Base-by-base conservation (phyloP, 2,888 invertebrate genomes). In the Orthonychiurus folsomi region DNA sequence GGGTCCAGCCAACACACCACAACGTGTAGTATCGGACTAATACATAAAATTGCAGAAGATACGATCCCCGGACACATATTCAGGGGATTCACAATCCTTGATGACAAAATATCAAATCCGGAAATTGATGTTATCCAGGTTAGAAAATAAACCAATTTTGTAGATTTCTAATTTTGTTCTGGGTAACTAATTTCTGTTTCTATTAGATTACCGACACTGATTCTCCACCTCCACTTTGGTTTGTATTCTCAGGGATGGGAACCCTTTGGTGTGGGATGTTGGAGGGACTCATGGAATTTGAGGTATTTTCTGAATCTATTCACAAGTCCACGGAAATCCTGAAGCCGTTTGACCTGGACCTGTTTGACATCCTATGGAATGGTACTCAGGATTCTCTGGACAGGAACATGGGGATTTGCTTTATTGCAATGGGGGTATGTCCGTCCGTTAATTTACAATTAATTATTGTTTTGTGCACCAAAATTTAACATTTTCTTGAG, bases 391-490 rank as follows among this genome's bases (percentile, higher is more conserved):
- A 88, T 50, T 85, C 85, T 18, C 91, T 90, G 76, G 87, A 91
- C 69, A 87, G 20, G 28, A 21, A 90, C 76, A 88, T 93, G 28
- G 77, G 93, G 60, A 86, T 89, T 77, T 89, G 91, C 0, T 96
- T 96, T 79, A 85, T 95, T n/a, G 87, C 89, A 2, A 96, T 97
- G 75, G 93, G 94, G 25, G 90, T 95, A 18, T 61, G 95, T 76
- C 96, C 21, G 9, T 24, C 3, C 5, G 20, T 5, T 52, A 52
- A 52, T 61, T 1, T 52, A n/a, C 20, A 23, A 21, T 52, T 52
- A 21, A 52, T 21, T 5, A 21, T 23, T 23, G 5, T 9, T 23
- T 48, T 48, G 48, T 15, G n/a, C n/a, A n/a, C n/a, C n/a, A 48
- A 48, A n/a, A 15, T 48, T 48, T 48, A 48, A 48, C 48, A 15